Conservation (phyloP, 1,140 invertebrate species). For the Hypsibius dujardini region DNA sequence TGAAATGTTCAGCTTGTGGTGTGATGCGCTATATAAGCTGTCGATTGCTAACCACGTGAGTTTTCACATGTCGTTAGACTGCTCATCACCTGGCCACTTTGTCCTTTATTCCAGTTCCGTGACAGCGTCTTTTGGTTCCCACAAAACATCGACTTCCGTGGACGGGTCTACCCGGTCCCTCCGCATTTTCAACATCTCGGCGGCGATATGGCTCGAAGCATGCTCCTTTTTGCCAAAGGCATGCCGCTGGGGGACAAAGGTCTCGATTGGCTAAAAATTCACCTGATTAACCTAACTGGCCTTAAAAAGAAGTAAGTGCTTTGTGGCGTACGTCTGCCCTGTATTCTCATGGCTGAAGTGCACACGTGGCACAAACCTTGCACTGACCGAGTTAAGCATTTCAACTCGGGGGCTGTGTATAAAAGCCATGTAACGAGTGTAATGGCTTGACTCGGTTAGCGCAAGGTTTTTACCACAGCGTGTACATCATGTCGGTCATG, state of each 20-base stretch:
- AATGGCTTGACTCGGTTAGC: no score
- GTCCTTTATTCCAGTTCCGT: slow-evolving; percentile 43
- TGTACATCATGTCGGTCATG: no score
- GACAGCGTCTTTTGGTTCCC: slow-evolving; percentile 83
- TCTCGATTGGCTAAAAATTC: slow-evolving; percentile 82
- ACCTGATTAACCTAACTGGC: slow-evolving; percentile 84
- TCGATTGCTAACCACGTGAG: slow-evolving; percentile 80
- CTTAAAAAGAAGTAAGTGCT: slow-evolving; percentile 53
- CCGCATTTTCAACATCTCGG: slow-evolving; percentile 82
- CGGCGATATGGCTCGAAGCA: slow-evolving; percentile 63
- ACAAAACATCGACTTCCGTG: slow-evolving; percentile 94
- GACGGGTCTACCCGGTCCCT: slow-evolving; percentile 81
- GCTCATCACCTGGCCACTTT: no score
- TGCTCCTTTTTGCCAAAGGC: slow-evolving; percentile 62
- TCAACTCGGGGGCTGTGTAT: no score
- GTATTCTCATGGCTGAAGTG: no score
- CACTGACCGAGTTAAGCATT: no score
- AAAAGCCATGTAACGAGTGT: no score
- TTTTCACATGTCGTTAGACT: no score
- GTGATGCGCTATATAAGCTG: slow-evolving; percentile 74
- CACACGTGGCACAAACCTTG: no score
- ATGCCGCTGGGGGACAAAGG: slow-evolving; percentile 67
- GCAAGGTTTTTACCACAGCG: no score
- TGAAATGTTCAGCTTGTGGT: slow-evolving; percentile 87
- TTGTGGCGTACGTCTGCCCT: background rate